phyloP scores from a whole-genome alignment of 2,797 vertebrate species.

The Coregonus ussuriensis region DNA sequence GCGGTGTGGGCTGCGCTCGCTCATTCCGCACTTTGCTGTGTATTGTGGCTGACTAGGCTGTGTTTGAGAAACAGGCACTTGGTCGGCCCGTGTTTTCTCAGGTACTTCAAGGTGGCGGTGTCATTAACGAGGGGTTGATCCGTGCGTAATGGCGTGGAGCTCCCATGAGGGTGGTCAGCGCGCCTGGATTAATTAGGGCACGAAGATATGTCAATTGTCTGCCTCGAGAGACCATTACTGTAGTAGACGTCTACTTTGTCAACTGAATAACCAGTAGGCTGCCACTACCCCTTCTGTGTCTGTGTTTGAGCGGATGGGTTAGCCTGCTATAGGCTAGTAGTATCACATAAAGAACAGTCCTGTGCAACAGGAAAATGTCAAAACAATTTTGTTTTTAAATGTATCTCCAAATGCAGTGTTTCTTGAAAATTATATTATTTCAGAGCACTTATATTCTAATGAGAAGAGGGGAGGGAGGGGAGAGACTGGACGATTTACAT shows the following conservation, averaged over 20 bases:
- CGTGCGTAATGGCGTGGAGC: conserved; percentile 63
- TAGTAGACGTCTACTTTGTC: background rate
- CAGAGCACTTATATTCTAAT: background rate
- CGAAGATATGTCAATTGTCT: conserved; percentile 28
- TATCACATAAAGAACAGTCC: no score
- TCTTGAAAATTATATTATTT: background rate
- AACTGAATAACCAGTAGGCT: no score
- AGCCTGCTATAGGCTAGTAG: conserved; percentile 10
- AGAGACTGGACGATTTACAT: no score
- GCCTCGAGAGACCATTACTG: conserved; percentile 29
- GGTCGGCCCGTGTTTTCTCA: conserved; percentile 58
- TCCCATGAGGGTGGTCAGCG: background rate
- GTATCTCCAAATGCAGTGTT: no score
- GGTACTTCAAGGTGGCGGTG: conserved; percentile 71
- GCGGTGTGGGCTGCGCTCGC: background rate
- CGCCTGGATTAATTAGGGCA: conserved; percentile 31
- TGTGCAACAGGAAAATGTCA: no score
- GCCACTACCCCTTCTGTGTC: no score
- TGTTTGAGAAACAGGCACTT: background rate
- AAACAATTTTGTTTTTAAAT: no score
- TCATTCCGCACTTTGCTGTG: conserved; percentile 4
- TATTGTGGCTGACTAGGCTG: conserved; percentile 24
- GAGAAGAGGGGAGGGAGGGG: background rate
- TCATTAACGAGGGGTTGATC: conserved; percentile 74
- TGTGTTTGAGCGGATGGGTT: no score